phyloP scores from a whole-genome alignment of 2,888 invertebrate species.

The Synanthedon formicaeformis region DNA sequence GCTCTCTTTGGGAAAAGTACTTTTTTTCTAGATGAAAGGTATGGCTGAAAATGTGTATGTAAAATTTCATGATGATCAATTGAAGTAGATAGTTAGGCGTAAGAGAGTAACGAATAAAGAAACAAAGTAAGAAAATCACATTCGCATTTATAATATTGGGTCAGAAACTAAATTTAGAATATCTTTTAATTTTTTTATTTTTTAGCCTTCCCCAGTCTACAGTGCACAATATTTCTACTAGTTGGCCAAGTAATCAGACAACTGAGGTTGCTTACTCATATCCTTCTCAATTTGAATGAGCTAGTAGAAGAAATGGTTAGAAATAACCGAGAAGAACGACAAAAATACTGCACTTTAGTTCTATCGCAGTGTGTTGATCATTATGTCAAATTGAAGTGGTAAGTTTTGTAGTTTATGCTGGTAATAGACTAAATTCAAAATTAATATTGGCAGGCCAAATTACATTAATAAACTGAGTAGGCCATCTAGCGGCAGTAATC shows the following conservation, averaged over 20 bases:
- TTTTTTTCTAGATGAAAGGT: not conserved
- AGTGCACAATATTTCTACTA: slow-evolving; percentile 44
- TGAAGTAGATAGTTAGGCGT: no score
- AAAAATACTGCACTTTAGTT: slow-evolving; percentile 26
- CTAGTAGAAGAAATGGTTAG: slow-evolving; percentile 28
- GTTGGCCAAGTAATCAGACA: slow-evolving; percentile 52
- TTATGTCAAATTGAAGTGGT: slow-evolving; percentile 47
- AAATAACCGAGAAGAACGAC: slow-evolving; percentile 25
- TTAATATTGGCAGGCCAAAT: no score
- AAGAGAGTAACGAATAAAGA: no score
- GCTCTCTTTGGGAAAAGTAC: not conserved
- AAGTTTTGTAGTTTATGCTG: not conserved
- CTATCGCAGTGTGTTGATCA: slow-evolving; percentile 44
- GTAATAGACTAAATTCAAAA: no score
- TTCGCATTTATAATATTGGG: no score
- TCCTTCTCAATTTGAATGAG: slow-evolving; percentile 37
- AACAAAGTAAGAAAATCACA: no score
- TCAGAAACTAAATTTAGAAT: no score
- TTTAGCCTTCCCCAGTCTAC: slow-evolving; percentile 49
- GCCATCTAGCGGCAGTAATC: no score
- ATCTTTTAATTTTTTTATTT: slow-evolving; percentile 2
- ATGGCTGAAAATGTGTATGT: no score
- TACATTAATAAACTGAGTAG: no score
- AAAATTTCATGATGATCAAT: no score
- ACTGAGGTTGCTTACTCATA: slow-evolving; percentile 34